Base-by-base conservation (phyloP, 2,113 vertebrate genomes). In the Tupaia tana region DNA sequence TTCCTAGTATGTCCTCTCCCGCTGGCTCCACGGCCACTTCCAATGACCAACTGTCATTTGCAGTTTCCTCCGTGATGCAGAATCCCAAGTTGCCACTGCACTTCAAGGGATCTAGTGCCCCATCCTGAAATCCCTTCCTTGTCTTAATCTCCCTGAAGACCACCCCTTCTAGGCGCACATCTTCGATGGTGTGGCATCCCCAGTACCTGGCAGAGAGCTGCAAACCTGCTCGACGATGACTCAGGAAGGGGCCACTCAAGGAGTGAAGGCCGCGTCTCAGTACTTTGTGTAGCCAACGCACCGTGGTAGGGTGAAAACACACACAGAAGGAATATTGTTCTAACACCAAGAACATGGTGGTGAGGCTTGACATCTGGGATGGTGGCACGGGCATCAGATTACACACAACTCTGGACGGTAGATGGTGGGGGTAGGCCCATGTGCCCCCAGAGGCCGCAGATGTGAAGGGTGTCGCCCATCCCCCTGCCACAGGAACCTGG, bases 11-110 rank as follows among this genome's bases (percentile, higher is more conserved):
- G 3, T 7, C 43, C 34, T 6, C 18, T 29, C 22, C 12, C 27
- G 19, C 25, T 0, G 3, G 31, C 24, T n/a, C 66, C 22, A 13
- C 66, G 1, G 2, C 54, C 8, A 5, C 15, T 8, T 22, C 19
- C 52, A 15, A 6, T 2, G 31, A 6, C 59, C 58, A 61, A 61
- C 61, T 13, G 3, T 8, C 27, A 29, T 0, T 22, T 12, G n/a
- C 12, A 31, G 56, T 61, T 52, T 70, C 71, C 20, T 25, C 3
- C 2, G 14, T 29, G 63, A 0, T 9, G 52, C 7, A 0, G 24
- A 74, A 81, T 24, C 52, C 52, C 14, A 22, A 52, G 10, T 7
- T 19, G 58, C 63, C 54, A 8, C 22, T 7, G 11, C 5, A 12
- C 63, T 15, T 61, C 24, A 20, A 24, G 80, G 25, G 69, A 25